Evolutionary conservation across 1,140 invertebrate species (phyloP).

Genomic region (Aphelinus certus): DNA sequence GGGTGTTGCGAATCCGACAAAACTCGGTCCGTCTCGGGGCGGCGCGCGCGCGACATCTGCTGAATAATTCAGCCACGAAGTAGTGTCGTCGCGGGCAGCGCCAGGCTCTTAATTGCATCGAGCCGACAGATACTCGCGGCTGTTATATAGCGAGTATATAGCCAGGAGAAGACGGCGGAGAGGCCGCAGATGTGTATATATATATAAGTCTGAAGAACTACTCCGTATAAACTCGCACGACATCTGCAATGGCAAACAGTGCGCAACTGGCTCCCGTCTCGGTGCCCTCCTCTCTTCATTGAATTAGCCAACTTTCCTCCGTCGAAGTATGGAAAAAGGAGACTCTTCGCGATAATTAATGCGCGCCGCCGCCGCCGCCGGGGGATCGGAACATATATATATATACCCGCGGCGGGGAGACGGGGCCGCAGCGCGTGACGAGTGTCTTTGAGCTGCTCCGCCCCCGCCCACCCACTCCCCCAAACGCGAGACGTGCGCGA

Average conservation of each 20-base stretch:
- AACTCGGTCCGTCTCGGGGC: slow-evolving; percentile 45
- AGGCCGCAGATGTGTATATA: background rate
- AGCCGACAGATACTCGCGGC: slow-evolving; percentile 11
- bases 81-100: slow-evolving; percentile 46
- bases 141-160: slow-evolving; percentile 41
- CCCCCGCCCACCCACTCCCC: no score
- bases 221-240: slow-evolving; percentile 36
- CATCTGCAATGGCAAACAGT: slow-evolving; percentile 31
- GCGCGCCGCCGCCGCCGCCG: background rate
- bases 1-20: slow-evolving; percentile 59
- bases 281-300: slow-evolving; percentile 13
- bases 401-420: no score
- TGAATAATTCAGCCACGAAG: slow-evolving; percentile 60
- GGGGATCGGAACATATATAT: no score
- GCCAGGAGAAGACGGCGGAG: slow-evolving; percentile 43
- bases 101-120: slow-evolving; percentile 52
- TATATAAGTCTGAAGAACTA: slow-evolving; percentile 11
- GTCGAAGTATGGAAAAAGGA: slow-evolving; percentile 1
- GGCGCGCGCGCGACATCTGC: slow-evolving; percentile 50
- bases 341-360: slow-evolving; percentile 35
- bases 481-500: no score
- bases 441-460: no score
- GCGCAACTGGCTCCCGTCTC: background rate
- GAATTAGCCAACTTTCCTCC: slow-evolving; percentile 32
- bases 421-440: no score